Percentiles rank a stretch among this genome's conserved stretches.
Evolutionary conservation across 2,113 vertebrate genomes (phyloP).

Genomic region (Notarius lentiginosus): DNA sequence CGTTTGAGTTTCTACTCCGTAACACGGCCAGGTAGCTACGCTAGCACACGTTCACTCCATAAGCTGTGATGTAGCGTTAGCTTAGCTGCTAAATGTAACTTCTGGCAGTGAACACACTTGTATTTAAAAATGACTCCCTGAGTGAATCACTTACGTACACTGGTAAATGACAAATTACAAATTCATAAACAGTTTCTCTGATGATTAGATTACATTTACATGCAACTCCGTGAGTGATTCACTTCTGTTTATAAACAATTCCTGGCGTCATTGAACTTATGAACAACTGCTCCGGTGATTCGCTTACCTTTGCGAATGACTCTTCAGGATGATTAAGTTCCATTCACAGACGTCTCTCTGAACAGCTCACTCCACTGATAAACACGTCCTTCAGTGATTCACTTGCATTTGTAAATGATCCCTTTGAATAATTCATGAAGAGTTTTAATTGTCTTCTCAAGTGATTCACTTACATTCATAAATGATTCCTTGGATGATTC

Average conservation of each 20-base stretch:
- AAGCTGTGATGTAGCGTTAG: neutral
- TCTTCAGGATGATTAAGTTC: neutral
- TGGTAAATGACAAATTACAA: neutral
- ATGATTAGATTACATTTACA: neutral
- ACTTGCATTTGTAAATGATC: neutral
- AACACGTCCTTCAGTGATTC: neutral
- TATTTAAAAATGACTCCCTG: neutral
- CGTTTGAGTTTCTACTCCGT: neutral
- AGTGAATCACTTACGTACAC: too few relatives aligned
- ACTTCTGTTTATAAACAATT: neutral
- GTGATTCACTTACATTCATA: neutral
- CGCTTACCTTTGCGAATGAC: neutral
- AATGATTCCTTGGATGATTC: neutral
- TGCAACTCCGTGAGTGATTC: neutral
- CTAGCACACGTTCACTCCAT: neutral
- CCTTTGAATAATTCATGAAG: neutral
- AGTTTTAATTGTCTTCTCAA: neutral
- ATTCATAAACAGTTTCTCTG: neutral
- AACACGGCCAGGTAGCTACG: neutral
- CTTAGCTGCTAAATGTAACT: too few relatives aligned
- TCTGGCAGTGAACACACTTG: too few relatives aligned
- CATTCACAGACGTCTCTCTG: neutral
- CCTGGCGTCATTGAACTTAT: neutral
- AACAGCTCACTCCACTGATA: neutral
- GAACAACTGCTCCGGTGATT: neutral